Evolutionary conservation across 2,797 vertebrate species (phyloP), one percentile per base, ranked within the genome.

Genomic region (Pagetopsis macropterus): DNA sequence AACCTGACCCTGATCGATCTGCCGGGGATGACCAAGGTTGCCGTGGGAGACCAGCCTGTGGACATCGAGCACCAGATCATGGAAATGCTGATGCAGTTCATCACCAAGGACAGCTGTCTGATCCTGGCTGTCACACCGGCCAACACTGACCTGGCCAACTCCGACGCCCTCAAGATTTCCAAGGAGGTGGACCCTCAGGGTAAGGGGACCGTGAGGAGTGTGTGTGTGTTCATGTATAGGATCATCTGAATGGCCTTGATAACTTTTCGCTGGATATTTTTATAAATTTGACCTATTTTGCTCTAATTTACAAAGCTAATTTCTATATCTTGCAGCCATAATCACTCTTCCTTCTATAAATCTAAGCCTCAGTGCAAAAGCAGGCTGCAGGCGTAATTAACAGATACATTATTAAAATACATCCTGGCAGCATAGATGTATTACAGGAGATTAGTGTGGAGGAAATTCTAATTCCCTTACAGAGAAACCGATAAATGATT

Each of bases 131-230:
- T 99, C 59, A 98, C 97, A 0, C 97, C 97, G 0, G 97, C 96
- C 63, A 98, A 99, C 93, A 96, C 93, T 27, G 97, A 98, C 89
- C 89, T 98, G 83, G 97, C 97, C 83, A 98, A 98, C 90, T 98
- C 97, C 0, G 97, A 99, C 0, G 97, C 97, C 0, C 96, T 99
- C 65, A 98, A 99, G 88, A 92, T 98, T 66, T 88, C 96, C n/a
- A 98, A 98, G 87, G 97, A 99, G 49, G 97, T 99, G 0, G 97
- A 99, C 79, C 97, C 97, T 1, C 97, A 97, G 91, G 97, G 97
- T 97, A 74, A 77, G 76, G 4, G 23, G 2, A 41, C 23, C 2
- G 4, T 23, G 37, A 40, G 27, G 45, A 71, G 17, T 14, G 7
- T 21, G 3, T 21, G 3, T n/a, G 37, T 21, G 31, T 31, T 10